Conservation (phyloP, 92 coral and sea anemone genomes). For the Plumapathes pennacea region DNA sequence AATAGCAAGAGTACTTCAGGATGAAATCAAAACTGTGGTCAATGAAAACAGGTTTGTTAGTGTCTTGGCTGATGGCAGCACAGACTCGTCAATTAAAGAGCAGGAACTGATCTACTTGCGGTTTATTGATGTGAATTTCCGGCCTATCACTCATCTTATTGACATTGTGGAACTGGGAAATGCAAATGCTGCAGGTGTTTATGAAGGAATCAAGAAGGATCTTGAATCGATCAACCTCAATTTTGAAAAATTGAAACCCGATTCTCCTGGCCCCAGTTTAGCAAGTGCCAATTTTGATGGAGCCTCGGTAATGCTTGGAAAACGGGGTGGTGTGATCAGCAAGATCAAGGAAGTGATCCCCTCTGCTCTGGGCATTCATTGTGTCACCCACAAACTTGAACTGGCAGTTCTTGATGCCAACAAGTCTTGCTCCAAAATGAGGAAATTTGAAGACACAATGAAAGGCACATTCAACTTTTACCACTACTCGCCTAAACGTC, state of each 20-base stretch:
- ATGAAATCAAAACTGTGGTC: constrained; percentile 24
- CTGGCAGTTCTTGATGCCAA: constrained; percentile 46
- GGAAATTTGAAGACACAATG: constrained; percentile 18
- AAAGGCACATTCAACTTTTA: constrained; percentile 27
- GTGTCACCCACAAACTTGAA: constrained; percentile 45
- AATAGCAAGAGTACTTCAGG: constrained; percentile 25
- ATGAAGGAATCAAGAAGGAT: not conserved
- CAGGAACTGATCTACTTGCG: constrained; percentile 28
- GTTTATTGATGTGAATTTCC: constrained; percentile 10
- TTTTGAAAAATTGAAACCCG: constrained; percentile 31
- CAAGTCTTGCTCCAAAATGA: constrained; percentile 27
- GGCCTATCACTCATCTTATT: constrained; percentile 1
- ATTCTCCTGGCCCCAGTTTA: constrained; percentile 33
- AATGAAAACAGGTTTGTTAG: constrained; percentile 26
- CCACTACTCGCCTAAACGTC: constrained; percentile 25
- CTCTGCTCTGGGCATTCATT: constrained; percentile 32
- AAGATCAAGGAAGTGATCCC: constrained; percentile 25
- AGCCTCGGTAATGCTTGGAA: constrained; percentile 35
- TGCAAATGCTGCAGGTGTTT: constrained; percentile 14
- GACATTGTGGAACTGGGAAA: not conserved
- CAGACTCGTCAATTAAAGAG: constrained; percentile 31
- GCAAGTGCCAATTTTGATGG: constrained; percentile 46
- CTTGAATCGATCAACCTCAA: constrained; percentile 17
- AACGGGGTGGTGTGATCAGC: constrained; percentile 13
- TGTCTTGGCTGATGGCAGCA: constrained; percentile 35